phyloP scores from a whole-genome alignment of 2,113 vertebrate genomes.

The Rhea pennata region DNA sequence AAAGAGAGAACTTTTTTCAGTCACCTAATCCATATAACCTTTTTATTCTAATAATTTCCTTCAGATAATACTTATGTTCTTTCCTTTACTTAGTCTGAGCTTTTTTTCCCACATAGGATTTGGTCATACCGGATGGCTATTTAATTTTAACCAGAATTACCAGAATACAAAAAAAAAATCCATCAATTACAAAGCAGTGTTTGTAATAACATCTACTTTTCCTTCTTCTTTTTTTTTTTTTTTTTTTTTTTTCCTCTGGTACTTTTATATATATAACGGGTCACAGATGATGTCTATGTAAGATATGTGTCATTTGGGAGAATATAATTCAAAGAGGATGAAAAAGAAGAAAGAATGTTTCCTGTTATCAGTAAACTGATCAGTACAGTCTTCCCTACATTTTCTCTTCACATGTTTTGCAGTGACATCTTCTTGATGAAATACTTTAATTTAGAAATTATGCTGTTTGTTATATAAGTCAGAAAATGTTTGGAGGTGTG shows the following conservation, averaged over 20 bases:
- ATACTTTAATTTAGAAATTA: neutral
- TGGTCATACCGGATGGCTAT: neutral
- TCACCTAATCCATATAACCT: neutral
- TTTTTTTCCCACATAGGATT: accelerated
- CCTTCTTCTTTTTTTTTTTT: neutral
- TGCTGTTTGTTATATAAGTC: neutral
- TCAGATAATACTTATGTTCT: neutral
- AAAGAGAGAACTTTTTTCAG: neutral
- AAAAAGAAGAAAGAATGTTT: neutral
- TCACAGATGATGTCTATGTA: too few relatives aligned
- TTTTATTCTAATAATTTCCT: neutral
- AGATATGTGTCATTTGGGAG: too few relatives aligned
- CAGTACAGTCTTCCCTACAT: neutral
- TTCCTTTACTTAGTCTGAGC: neutral
- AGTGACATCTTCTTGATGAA: neutral
- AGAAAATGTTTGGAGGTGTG: neutral
- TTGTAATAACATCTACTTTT: neutral
- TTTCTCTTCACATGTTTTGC: neutral
- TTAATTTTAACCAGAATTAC: too few relatives aligned
- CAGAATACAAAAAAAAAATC: too few relatives aligned
- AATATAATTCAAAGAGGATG: neutral
- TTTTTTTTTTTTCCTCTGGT: neutral
- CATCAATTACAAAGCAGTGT: too few relatives aligned
- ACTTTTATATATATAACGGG: neutral
- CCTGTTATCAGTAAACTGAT: neutral